Percentiles rank a stretch among this genome's conserved stretches.
Conservation (phyloP, 2,888 invertebrate species). For the Idaea aversata region DNA sequence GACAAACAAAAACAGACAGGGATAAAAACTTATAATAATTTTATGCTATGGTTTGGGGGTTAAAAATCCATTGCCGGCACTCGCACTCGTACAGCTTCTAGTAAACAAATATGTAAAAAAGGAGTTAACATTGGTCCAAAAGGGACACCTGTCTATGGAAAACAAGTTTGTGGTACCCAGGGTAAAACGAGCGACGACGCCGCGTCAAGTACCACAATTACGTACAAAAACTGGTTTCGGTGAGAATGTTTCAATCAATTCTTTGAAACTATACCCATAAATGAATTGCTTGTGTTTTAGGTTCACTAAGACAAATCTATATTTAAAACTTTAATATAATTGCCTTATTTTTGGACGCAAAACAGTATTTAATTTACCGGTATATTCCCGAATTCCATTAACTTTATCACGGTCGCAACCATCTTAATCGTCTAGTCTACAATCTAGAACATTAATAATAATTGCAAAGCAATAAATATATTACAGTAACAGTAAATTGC, state of each 20-base stretch:
- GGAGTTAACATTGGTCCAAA: conserved; percentile 25
- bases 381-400: neutral
- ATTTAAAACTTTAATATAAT: neutral
- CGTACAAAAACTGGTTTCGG: conserved; percentile 56
- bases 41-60: neutral
- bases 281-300: neutral
- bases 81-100: neutral
- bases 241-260: conserved; percentile 46
- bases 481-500: conserved; percentile 44
- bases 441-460: conserved; percentile 23
- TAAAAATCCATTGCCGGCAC: neutral
- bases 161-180: conserved; percentile 54
- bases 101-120: conserved; percentile 25
- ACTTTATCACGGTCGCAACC: conserved; percentile 10
- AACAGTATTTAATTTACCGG: neutral
- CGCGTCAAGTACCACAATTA: conserved; percentile 58
- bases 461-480: conserved; percentile 31
- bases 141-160: conserved; percentile 66
- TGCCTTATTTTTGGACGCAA: neutral
- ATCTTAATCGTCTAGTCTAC: conserved; percentile 9
- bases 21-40: neutral
- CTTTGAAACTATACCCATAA: conserved; percentile 18
- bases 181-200: conserved; percentile 49
- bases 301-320: neutral
- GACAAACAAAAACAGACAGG: neutral